phyloP scores from a whole-genome alignment of 2,113 vertebrate species.

The Phrynosoma blainvillii region DNA sequence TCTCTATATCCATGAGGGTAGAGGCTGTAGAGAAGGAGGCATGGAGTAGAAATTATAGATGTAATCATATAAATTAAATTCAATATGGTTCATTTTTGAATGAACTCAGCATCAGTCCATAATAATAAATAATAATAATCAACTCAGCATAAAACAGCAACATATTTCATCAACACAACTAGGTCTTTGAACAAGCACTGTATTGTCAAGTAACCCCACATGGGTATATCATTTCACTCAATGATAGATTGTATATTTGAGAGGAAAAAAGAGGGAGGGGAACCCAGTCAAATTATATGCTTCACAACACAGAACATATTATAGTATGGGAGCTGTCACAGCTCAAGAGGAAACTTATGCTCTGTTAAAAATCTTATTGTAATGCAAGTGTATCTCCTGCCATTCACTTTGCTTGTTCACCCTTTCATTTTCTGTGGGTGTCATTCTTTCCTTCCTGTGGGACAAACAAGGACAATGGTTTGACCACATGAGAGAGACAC shows the following conservation, averaged over 20 bases:
- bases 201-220: not conserved
- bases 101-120: no score
- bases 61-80: not conserved
- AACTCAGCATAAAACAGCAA: not conserved
- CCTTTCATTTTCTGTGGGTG: slow-evolving; percentile 13
- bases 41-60: not conserved
- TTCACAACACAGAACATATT: not conserved
- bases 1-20: not conserved
- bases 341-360: slow-evolving; percentile 14
- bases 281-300: not conserved
- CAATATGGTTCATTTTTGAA: not conserved
- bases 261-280: not conserved
- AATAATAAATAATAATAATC: no score
- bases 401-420: not conserved
- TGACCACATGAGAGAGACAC: slow-evolving; percentile 42
- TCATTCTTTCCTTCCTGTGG: not conserved
- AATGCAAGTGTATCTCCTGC: not conserved
- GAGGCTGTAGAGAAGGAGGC: no score
- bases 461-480: slow-evolving; percentile 32
- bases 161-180: not conserved
- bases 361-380: not conserved
- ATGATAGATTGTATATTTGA: not conserved
- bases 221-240: not conserved
- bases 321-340: not conserved
- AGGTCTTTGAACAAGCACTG: not conserved